These are phyloP conservation scores for Drosophila mulleri DNA, from an alignment of 2,888 invertebrate genomes.

Conservation along the genomic window DNA sequence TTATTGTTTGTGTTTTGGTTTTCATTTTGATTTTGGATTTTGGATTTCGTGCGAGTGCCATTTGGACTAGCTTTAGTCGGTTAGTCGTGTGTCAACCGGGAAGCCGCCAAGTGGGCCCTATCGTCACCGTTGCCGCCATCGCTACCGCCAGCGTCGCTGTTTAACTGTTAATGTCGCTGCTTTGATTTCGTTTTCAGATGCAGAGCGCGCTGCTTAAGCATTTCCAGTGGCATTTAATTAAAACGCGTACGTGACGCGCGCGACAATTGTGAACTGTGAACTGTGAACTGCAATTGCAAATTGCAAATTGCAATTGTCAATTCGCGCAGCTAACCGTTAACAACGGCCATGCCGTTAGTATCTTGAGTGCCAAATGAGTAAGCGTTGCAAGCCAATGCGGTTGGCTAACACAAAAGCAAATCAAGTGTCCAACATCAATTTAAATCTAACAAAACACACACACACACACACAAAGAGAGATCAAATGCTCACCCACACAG, in stretches of 20 bases:
- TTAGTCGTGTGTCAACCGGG: constrained; percentile 83
- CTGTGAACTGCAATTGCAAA: constrained; percentile 3
- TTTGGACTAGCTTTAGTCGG: constrained; percentile 67
- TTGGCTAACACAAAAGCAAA: constrained; percentile 41
- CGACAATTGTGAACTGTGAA: constrained; percentile 33
- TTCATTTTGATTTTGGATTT: constrained; percentile 37
- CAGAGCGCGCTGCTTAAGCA: constrained; percentile 31
- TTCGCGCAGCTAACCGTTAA: constrained; percentile 42
- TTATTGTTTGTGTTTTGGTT: constrained; percentile 39
- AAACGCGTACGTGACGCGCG: constrained; percentile 71
- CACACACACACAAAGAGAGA: neutral
- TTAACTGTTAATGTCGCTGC: constrained; percentile 18
- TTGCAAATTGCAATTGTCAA: constrained; percentile 32
- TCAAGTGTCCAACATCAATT: constrained; percentile 50
- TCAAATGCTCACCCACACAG: constrained; percentile 6
- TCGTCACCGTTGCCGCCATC: constrained; percentile 24
- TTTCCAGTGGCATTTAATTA: constrained; percentile 65
- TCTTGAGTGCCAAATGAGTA: constrained; percentile 25
- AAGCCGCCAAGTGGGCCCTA: constrained; percentile 71
- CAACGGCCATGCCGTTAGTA: constrained; percentile 27
- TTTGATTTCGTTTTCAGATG: constrained; percentile 49
- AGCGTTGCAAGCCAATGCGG: constrained; percentile 17
- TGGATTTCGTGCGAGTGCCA: constrained; percentile 44
- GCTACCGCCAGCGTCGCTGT: neutral
- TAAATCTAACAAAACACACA: constrained; percentile 21